Evolutionary conservation across 64 coral and sea anemone genomes (phyloP).

Genomic region (Montipora cactus): DNA sequence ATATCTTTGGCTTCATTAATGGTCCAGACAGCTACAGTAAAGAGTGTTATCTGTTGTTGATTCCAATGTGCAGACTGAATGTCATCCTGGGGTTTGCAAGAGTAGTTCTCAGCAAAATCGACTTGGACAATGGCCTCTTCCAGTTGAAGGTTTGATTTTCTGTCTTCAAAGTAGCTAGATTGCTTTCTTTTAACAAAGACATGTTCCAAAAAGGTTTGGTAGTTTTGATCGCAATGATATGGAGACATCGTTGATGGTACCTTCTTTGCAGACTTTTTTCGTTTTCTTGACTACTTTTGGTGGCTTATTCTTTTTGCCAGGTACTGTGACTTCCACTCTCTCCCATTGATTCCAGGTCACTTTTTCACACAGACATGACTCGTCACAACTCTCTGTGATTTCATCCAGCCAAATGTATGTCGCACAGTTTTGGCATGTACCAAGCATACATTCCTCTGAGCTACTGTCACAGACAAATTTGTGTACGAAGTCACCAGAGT

Average conservation of each 20-base stretch:
- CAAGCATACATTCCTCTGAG: constrained; percentile 57
- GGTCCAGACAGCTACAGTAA: constrained; percentile 63
- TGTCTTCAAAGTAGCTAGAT: background rate
- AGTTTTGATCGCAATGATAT: constrained; percentile 57
- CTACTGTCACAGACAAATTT: constrained; percentile 50
- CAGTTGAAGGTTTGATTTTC: background rate
- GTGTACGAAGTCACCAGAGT: constrained; percentile 41
- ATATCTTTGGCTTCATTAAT: background rate
- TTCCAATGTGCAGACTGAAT: constrained; percentile 11
- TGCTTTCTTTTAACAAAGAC: constrained; percentile 23
- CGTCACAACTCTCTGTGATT: background rate
- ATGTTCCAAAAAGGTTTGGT: background rate
- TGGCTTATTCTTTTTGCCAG: background rate
- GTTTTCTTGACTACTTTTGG: constrained; percentile 63
- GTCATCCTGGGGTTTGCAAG: constrained; percentile 26
- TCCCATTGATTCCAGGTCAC: constrained; percentile 71
- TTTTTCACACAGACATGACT: background rate
- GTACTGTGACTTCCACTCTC: constrained; percentile 1
- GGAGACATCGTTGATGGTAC: constrained; percentile 52
- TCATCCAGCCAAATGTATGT: constrained; percentile 29
- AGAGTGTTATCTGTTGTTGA: background rate
- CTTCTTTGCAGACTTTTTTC: constrained; percentile 67
- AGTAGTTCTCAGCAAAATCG: constrained; percentile 18
- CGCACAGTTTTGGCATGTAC: constrained; percentile 61
- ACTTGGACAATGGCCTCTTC: constrained; percentile 17